These are phyloP conservation scores for Eutolmus rufibarbis DNA, from an alignment of 2,888 invertebrate genomes.

Conservation along the genomic window DNA sequence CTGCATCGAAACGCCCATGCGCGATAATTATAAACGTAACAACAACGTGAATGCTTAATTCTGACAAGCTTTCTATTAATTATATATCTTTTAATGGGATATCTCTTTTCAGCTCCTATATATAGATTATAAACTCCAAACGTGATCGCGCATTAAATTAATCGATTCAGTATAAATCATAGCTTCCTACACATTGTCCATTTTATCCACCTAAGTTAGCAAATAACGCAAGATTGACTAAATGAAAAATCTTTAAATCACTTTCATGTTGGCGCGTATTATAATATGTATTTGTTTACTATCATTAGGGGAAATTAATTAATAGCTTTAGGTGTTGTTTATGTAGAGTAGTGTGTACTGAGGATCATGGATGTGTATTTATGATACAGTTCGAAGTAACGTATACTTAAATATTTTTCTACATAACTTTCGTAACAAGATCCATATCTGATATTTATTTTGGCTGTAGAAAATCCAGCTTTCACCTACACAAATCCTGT, in stretches of 20 bases:
- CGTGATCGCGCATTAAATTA: background rate
- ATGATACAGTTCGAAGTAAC: background rate
- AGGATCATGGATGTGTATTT: background rate
- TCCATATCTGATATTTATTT: background rate
- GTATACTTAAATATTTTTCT: background rate
- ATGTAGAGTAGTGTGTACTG: background rate
- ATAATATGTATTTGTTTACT: background rate
- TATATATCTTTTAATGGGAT: background rate
- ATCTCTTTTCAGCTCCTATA: background rate
- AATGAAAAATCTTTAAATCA: background rate
- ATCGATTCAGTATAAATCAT: constrained; percentile 2
- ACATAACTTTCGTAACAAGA: background rate
- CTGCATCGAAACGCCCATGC: background rate
- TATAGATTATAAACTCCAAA: background rate
- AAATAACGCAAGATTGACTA: background rate
- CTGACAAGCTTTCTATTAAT: background rate
- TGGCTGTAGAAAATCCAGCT: background rate
- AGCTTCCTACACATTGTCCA: background rate
- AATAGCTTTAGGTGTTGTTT: background rate
- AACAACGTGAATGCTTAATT: background rate
- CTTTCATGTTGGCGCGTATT: background rate
- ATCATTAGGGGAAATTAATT: background rate
- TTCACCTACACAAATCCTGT: background rate
- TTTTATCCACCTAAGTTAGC: background rate
- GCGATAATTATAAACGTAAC: background rate